These are phyloP conservation scores for Schizotus pectinicornis DNA, from an alignment of 2,888 invertebrate genomes.

Conservation along the genomic window DNA sequence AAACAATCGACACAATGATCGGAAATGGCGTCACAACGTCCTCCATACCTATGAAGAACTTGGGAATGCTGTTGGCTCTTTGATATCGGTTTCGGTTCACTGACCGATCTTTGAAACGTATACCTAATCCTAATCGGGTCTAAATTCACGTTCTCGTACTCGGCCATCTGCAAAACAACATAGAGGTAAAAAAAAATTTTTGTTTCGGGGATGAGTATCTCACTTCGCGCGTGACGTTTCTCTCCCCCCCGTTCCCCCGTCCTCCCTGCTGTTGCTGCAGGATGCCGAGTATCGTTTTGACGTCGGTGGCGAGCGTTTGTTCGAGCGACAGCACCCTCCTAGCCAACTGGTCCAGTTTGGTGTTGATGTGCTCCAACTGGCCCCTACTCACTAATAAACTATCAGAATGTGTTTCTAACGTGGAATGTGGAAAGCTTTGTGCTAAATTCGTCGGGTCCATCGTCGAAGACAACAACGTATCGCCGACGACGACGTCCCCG, in stretches of 20 bases:
- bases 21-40: background rate
- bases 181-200: too few relatives aligned
- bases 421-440: slow-evolving; percentile 50
- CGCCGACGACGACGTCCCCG: slow-evolving; percentile 45
- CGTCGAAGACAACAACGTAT: slow-evolving; percentile 56
- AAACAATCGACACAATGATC: too few relatives aligned
- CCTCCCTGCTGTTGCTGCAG: slow-evolving; percentile 43
- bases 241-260: slow-evolving; percentile 24
- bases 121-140: slow-evolving; percentile 51
- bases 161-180: slow-evolving; percentile 54
- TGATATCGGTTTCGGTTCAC: slow-evolving; percentile 58
- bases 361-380: slow-evolving; percentile 63
- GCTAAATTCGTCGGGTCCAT: slow-evolving; percentile 22
- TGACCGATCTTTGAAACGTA: slow-evolving; percentile 57
- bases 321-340: slow-evolving; percentile 75
- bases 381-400: slow-evolving; percentile 54
- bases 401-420: slow-evolving; percentile 52
- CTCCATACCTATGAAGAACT: slow-evolving; percentile 55
- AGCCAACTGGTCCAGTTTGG: slow-evolving; percentile 71
- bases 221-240: slow-evolving; percentile 34
- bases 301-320: slow-evolving; percentile 74
- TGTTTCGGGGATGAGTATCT: too few relatives aligned
- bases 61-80: slow-evolving; percentile 55
- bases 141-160: slow-evolving; percentile 55
- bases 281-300: slow-evolving; percentile 69